Evolutionary conservation across 2,888 invertebrate genomes (phyloP), one percentile per base, ranked within the genome.

Genomic region (Ectemnius continuus): DNA sequence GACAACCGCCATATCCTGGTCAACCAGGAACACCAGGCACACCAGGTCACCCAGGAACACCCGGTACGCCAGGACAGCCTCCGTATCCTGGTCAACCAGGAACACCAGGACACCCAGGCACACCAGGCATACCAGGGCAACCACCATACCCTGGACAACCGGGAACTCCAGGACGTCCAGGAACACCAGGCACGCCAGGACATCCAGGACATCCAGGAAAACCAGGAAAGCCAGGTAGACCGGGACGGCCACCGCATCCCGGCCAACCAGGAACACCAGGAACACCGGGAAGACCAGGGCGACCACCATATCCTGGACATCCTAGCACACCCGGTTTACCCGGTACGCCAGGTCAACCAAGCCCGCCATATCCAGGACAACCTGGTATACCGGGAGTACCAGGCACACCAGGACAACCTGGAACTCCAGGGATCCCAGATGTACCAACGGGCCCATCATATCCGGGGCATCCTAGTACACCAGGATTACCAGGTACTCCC

Each of bases 341-440:
- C 60, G 92, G 92, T 0, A 85, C 80, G 1, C 90, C 91, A 1
- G 5, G 16, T 28, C 36, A 36, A 2, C 67, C 67, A 16, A 14
- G n/a, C 16, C 52, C 52, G 52, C 13, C 52, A 52, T 52, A 61
- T 61, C n/a, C 45, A 45, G 36, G 78, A n/a, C 28, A 47, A 18
- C 58, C 75, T 57, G 14, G 79, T 48, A 52, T 28, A 20, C 76
- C 82, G 20, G 78, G 78, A 28, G 76, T 62, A n/a, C 78, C 80
- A 23, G 84, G 83, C 73, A 52, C 52, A 2, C 52, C 52, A 16
- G 52, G 52, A 52, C 52, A 52, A 4, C 52, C 52, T 16, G 16
- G 2, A 16, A 52, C n/a, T 14, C 52, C 52, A 16, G 52, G n/a
- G 14, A 52, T 16, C n/a, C 52, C 52, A 4, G 52, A 16, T 5